Base-by-base conservation (phyloP, 2,888 invertebrate genomes). In the Nineta flava region DNA sequence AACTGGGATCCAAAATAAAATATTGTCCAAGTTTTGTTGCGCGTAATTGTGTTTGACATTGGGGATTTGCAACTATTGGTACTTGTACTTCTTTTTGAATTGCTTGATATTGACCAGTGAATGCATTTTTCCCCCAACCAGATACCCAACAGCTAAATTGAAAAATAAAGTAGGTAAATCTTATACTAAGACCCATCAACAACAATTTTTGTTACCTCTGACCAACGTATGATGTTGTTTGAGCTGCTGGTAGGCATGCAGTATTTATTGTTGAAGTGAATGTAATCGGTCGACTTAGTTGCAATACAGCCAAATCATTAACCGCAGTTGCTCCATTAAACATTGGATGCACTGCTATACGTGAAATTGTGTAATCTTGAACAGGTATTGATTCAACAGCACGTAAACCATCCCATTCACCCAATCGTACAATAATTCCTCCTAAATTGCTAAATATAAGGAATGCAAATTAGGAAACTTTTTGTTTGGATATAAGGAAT, bases 51-150 rank as follows among this genome's bases (percentile, higher is more conserved):
- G 69, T 58, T 61, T 86, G 80, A 57, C 86, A 87, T 2, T 71
- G 70, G 1, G 66, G 65, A 7, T 75, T 65, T 4, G 72, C 70
- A 9, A 81, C 66, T 32, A 86, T 71, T 0, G 82, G 80, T 0
- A 86, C 77, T 53, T 84, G 83, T 1, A 85, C 82, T 61, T 83
- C 74, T 58, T 80, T 81, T 59, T 81, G 62, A 42, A 81, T 78
- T 55, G 75, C 73, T 61, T 84, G 81, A 59, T 75, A 79, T 53
- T 66, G 69, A 0, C 73, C 73, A 65, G 58, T 70, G 53, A 85
- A 93, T 55, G 81, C 78, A 55, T 86, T 73, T 61, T 87, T 86
- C 12, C 92, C 92, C 90, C 91, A 93, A 10, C 93, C 93, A 12
- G 83, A 71, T 0, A 85, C 83, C 68, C 72, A 74, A 59, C 81